These are phyloP conservation scores for Phymorhynchus buccinoides DNA, from an alignment of 1,140 invertebrate genomes.

Conservation along the genomic window DNA sequence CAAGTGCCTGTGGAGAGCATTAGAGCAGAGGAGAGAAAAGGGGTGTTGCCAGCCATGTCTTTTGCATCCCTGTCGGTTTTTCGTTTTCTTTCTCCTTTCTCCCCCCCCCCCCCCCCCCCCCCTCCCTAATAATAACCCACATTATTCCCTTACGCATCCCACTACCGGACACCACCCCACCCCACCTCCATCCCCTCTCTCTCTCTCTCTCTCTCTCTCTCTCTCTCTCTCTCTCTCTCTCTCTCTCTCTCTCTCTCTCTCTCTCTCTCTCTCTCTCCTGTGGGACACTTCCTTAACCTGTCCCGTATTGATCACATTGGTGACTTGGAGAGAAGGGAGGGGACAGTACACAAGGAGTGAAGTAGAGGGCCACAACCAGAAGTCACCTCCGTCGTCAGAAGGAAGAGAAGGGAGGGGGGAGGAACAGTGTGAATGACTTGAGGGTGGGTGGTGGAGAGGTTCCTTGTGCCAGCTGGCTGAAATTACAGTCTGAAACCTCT, in stretches of 20 bases:
- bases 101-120: too few relatives aligned
- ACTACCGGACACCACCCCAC: too few relatives aligned
- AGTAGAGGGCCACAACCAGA: background rate
- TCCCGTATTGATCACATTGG: constrained; percentile 15
- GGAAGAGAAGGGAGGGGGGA: background rate
- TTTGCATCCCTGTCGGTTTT: too few relatives aligned
- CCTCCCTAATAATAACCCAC: too few relatives aligned
- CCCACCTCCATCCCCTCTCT: too few relatives aligned
- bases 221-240: too few relatives aligned
- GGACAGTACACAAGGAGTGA: background rate
- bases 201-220: too few relatives aligned
- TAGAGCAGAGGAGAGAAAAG: background rate
- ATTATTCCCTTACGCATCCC: too few relatives aligned
- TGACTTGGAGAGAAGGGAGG: background rate
- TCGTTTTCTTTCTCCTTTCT: too few relatives aligned
- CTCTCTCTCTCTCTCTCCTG: background rate
- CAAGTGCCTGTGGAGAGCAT: background rate
- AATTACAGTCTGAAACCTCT: constrained; percentile 21
- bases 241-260: too few relatives aligned
- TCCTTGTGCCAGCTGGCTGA: constrained; percentile 29
- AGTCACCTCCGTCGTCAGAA: background rate
- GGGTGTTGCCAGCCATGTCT: too few relatives aligned
- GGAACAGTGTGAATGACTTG: too few relatives aligned
- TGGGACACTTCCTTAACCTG: constrained; percentile 9
- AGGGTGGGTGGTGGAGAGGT: background rate